Conservation (phyloP, 2,888 invertebrate genomes). For the Lobophora halterata region DNA sequence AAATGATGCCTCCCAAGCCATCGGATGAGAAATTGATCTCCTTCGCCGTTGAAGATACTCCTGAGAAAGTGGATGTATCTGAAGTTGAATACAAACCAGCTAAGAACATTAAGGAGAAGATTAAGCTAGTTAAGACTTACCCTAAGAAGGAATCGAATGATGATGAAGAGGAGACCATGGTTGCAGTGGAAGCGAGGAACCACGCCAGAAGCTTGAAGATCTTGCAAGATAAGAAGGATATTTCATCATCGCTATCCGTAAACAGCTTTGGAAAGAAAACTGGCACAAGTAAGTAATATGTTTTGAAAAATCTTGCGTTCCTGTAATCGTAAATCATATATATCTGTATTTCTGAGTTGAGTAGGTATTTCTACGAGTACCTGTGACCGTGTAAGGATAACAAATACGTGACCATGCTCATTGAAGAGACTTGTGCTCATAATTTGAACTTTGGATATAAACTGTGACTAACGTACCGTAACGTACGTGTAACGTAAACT, state of each 20-base stretch:
- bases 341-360: not conserved
- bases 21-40: conserved; percentile 78
- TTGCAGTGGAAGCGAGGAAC: conserved; percentile 80
- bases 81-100: conserved; percentile 64
- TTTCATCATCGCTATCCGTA: conserved; percentile 81
- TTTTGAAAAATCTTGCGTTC: not conserved
- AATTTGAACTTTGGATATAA: too few relatives aligned
- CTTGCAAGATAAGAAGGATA: conserved; percentile 71
- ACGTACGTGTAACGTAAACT: too few relatives aligned
- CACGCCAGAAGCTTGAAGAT: conserved; percentile 66
- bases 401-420: conserved; percentile 1
- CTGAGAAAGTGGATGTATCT: conserved; percentile 63
- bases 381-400: not conserved
- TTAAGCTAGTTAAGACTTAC: conserved; percentile 75
- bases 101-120: conserved; percentile 76
- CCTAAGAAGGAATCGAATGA: conserved; percentile 71
- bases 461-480: too few relatives aligned
- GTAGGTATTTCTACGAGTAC: too few relatives aligned
- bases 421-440: too few relatives aligned
- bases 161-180: conserved; percentile 81
- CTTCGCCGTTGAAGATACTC: conserved; percentile 73
- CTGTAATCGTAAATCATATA: not conserved
- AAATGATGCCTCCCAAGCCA: conserved; percentile 63
- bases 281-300: conserved; percentile 51
- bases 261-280: conserved; percentile 81